Evolutionary conservation across 2,113 vertebrate genomes (phyloP).

Genomic region (Lynx canadensis): DNA sequence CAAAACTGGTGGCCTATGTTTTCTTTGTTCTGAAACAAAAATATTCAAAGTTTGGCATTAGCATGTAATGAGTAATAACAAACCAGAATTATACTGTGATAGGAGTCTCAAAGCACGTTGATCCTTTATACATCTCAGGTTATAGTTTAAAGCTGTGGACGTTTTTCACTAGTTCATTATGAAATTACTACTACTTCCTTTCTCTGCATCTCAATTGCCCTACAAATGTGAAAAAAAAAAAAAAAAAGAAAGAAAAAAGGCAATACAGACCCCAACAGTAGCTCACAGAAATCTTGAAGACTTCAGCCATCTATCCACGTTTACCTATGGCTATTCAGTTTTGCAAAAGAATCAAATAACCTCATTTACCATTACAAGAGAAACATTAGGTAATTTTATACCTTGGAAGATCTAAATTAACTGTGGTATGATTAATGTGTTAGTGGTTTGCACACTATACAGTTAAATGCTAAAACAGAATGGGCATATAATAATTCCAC

Average conservation of each 20-base stretch:
- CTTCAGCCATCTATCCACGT: neutral
- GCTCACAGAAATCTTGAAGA: neutral
- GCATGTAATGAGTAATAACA: neutral
- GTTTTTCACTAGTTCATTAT: neutral
- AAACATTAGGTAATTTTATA: constrained; percentile 12
- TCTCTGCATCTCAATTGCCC: neutral
- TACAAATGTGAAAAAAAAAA: neutral
- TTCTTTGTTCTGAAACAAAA: constrained; percentile 25
- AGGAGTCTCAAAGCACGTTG: neutral
- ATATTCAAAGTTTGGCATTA: constrained; percentile 12
- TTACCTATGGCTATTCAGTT: neutral
- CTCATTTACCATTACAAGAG: neutral
- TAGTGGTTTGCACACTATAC: neutral
- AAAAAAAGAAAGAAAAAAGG: neutral
- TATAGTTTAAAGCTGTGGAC: neutral
- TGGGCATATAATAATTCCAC: neutral
- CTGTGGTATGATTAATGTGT: neutral
- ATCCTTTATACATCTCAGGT: neutral
- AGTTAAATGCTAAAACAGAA: constrained; percentile 19
- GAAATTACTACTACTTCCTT: neutral
- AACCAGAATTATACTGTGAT: neutral
- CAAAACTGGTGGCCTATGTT: neutral
- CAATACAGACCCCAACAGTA: neutral
- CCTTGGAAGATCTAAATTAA: constrained; percentile 7
- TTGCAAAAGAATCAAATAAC: constrained; percentile 24